Base-by-base conservation (phyloP, 2,113 vertebrate species). In the Callopanchax toddi region DNA sequence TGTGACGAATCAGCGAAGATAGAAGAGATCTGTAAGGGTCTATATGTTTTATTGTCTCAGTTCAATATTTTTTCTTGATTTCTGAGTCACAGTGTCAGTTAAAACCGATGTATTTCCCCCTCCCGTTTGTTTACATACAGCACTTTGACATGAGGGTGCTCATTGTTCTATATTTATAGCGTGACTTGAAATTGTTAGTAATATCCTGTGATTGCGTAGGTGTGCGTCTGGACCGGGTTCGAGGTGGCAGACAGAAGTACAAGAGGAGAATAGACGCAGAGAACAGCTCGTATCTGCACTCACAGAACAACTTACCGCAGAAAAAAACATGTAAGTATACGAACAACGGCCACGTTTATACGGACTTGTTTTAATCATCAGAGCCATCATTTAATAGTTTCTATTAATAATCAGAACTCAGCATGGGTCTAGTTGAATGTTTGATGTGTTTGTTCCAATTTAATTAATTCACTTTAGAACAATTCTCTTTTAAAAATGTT, bases 161-260 rank as follows among this genome's bases (percentile, higher is more conserved):
- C 16, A 2, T 18, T 42, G n/a, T n/a, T n/a, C n/a, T n/a, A n/a
- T n/a, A n/a, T n/a, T n/a, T n/a, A 6, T 6, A 20, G 42, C 23
- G 42, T 59, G 68, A 11, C 17, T 11, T 39, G 4, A 34, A 49
- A 18, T 17, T 39, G 16, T 56, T 54, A 67, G 46, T 55, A 71
- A 58, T 29, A 4, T 34, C 40, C 46, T 57, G 25, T 80, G 64
- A 76, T 23, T 44, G 18, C 37, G 9, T 68, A 98, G 96, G 96
- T 64, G 97, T 99, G 36, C 96, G 97, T 71, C 90, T 98, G 77
- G 97, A 98, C 92, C 94, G 97, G 88, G 96, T 99, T 69, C 95
- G 97, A 48, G 97, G 97, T 43, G 97, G 97, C 68, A 92, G 96
- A 49, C 97, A 99, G 92, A 99, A 99, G 91, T 99, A 99, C 90